Percentiles rank a stretch among this genome's conserved stretches.
Evolutionary conservation across 2,888 invertebrate species (phyloP).

Genomic region (Luperina testacea): DNA sequence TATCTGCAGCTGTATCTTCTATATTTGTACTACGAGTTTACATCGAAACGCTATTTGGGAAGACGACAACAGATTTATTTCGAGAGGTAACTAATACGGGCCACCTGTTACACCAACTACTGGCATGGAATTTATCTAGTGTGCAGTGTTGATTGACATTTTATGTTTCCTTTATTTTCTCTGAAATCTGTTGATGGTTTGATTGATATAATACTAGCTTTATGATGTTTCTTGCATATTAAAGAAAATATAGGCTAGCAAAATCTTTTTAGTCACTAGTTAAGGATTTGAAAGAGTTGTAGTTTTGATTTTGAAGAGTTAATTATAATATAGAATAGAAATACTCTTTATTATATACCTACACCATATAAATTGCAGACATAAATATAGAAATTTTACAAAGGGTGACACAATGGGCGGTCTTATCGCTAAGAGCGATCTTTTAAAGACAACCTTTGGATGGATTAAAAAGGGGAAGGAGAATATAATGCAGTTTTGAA

Average conservation of each 20-base stretch:
- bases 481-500: too few relatives aligned
- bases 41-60: constrained; percentile 27
- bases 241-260: neutral
- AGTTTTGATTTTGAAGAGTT: neutral
- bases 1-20: constrained; percentile 2
- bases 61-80: constrained; percentile 43
- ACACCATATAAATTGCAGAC: too few relatives aligned
- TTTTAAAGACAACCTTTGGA: too few relatives aligned
- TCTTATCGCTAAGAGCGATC: too few relatives aligned
- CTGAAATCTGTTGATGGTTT: neutral
- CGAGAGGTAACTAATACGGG: constrained; percentile 9
- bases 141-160: constrained; percentile 28
- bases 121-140: constrained; percentile 2
- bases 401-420: too few relatives aligned
- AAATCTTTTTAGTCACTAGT: too few relatives aligned
- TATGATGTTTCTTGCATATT: neutral
- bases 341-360: too few relatives aligned
- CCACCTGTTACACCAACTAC: constrained; percentile 39
- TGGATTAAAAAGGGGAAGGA: too few relatives aligned
- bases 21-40: constrained; percentile 30
- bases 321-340: too few relatives aligned
- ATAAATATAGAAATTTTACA: too few relatives aligned
- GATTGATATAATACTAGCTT: neutral
- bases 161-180: neutral
- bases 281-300: neutral